Evolutionary conservation across 2,797 vertebrate genomes (phyloP), one percentile per base, ranked within the genome.

Genomic region (Zalophus californianus): DNA sequence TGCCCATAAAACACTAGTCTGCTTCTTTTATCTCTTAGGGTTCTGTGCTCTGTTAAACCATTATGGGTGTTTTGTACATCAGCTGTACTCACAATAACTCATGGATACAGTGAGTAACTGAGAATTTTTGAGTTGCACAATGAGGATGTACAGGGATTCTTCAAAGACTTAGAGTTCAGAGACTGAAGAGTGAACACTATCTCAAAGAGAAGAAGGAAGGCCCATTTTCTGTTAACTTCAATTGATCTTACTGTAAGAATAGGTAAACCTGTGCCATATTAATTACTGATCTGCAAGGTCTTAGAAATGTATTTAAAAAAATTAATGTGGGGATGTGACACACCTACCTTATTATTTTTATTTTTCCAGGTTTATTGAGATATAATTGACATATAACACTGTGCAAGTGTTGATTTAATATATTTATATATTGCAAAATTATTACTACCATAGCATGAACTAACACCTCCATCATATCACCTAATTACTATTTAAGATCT

Each of bases 21-120:
- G 41, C 16, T 62, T 75, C 80, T 86, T 97, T 95, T 64, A 35
- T 96, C 70, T 96, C 38, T 11, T 60, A 50, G 56, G 52, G n/a
- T 48, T 50, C 86, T 90, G 72, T 80, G 20, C 50, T 93, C 52
- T 85, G 29, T 90, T 60, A 77, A 58, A 72, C 32, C 44, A 23
- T 79, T 75, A 32, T 0, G 7, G 16, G 12, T 35, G 35, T 95
- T 92, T 94, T 92, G 41, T 91, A 35, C 6, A 86, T 56, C 54
- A 62, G 6, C 21, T 82, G 2, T 72, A 25, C 3, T 93, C 68
- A 60, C 13, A 9, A 84, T 77, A 44, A 60, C 70, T 84, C 75
- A 27, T 3, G 60, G n/a, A 54, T 50, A 52, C 56, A 94, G 41
- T 52, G 66, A 60, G 90, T 90, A 90, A 11, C 25, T 60, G 50